These are phyloP conservation scores for Lepidochrysops patricia DNA, from an alignment of 2,888 invertebrate genomes.

Conservation along the genomic window DNA sequence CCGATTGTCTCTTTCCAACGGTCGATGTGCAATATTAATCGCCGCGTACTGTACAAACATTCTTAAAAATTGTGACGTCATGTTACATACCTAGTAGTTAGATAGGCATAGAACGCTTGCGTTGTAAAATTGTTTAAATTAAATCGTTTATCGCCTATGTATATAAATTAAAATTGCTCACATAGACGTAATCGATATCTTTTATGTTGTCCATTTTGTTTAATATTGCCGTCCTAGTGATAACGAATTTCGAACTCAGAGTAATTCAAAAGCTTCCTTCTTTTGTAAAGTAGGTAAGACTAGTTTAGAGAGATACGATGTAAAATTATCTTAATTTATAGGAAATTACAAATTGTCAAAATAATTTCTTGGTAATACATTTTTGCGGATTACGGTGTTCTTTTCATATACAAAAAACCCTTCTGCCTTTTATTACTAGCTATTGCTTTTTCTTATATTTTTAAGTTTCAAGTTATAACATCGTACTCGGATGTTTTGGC, in stretches of 20 bases:
- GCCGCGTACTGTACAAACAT: too few species aligned
- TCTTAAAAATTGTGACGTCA: too few species aligned
- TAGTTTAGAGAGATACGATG: constrained; percentile 7
- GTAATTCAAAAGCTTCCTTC: not conserved
- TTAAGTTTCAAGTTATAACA: too few species aligned
- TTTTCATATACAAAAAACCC: not conserved
- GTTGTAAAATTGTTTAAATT: not conserved
- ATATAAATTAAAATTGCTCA: constrained; percentile 8
- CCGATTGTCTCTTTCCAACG: too few species aligned
- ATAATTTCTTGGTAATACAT: constrained; percentile 11
- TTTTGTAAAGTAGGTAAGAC: not conserved
- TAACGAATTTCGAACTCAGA: constrained; percentile 4
- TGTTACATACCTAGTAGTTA: not conserved
- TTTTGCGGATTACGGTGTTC: constrained; percentile 6
- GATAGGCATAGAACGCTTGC: not conserved
- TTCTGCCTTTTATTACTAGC: too few species aligned
- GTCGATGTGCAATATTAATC: too few species aligned
- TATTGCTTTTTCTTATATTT: too few species aligned
- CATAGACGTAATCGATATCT: not conserved
- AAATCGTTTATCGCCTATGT: not conserved
- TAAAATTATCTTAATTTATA: constrained; percentile 5
- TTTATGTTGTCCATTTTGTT: constrained; percentile 7
- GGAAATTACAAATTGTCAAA: constrained; percentile 10
- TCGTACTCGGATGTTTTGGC: too few species aligned
- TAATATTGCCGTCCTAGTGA: constrained; percentile 12